Conservation (phyloP, 2,113 vertebrate species). For the Cettia cetti region DNA sequence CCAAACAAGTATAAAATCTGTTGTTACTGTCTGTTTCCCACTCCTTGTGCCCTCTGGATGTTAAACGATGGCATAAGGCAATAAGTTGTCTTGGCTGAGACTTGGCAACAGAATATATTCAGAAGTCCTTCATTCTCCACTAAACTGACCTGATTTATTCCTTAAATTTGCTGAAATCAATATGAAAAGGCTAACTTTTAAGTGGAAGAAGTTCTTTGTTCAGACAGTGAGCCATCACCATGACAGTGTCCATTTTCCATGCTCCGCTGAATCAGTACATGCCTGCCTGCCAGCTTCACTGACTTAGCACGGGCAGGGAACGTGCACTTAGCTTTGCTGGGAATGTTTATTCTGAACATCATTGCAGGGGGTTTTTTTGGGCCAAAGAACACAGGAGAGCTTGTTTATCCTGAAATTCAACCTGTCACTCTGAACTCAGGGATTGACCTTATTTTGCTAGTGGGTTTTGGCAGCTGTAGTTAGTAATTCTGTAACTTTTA, state of each 20-base stretch:
- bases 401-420: conserved; percentile 45
- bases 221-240: conserved; percentile 29
- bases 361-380: not conserved
- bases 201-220: not conserved
- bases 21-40: not conserved
- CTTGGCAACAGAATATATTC: not conserved
- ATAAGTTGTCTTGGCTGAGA: not conserved
- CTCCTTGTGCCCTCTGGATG: not conserved
- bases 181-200: not conserved
- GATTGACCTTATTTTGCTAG: conserved; percentile 23
- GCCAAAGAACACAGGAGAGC: not conserved
- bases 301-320: conserved; percentile 2
- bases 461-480: not conserved
- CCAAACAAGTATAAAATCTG: not conserved
- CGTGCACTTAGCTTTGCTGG: not conserved
- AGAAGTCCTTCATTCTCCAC: not conserved
- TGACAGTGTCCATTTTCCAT: conserved; percentile 42
- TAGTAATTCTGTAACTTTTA: not conserved
- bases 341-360: conserved; percentile 23
- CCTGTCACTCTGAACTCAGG: not conserved
- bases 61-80: not conserved
- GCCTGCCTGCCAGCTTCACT: not conserved
- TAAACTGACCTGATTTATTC: not conserved
- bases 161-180: conserved; percentile 11
- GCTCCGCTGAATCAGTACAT: not conserved